Percentiles rank a stretch among this genome's conserved stretches.
phyloP scores from a whole-genome alignment of 1,140 invertebrate genomes.

The Drosophila sulfurigaster region DNA sequence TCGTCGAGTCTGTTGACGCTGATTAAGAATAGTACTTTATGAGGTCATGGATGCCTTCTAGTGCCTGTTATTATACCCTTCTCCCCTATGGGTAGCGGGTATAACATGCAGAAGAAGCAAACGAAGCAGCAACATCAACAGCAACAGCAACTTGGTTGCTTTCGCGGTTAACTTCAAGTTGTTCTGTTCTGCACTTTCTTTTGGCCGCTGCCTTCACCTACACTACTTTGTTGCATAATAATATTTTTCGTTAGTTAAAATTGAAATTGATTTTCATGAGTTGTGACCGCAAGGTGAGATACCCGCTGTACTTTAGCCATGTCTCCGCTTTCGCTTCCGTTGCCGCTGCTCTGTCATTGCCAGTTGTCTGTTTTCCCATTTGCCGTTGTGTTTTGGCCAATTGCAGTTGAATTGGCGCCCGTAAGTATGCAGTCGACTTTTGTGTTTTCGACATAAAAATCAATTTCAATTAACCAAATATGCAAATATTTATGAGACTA shows the following conservation, averaged over 20 bases:
- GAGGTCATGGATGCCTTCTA: too few relatives aligned
- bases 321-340: too few relatives aligned
- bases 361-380: constrained; percentile 7
- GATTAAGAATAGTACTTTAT: too few relatives aligned
- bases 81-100: too few relatives aligned
- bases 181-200: constrained; percentile 17
- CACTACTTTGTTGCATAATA: constrained; percentile 45
- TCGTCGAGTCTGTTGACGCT: too few relatives aligned
- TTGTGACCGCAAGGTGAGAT: constrained; percentile 29
- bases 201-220: background rate
- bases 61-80: too few relatives aligned
- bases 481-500: constrained; percentile 37
- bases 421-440: constrained; percentile 33
- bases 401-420: constrained; percentile 4
- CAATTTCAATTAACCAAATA: constrained; percentile 80
- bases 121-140: constrained; percentile 20
- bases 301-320: background rate
- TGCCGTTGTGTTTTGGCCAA: background rate
- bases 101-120: too few relatives aligned
- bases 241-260: constrained; percentile 50
- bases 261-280: constrained; percentile 72
- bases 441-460: constrained; percentile 51
- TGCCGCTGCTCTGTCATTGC: constrained; percentile 4
- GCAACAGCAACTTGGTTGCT: constrained; percentile 50
- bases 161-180: constrained; percentile 69